A percentile compares a stretch with the other conserved stretches of the same genome.
Evolutionary conservation across 2,113 vertebrate genomes (phyloP).

Genomic region (Solenodon paradoxus): DNA sequence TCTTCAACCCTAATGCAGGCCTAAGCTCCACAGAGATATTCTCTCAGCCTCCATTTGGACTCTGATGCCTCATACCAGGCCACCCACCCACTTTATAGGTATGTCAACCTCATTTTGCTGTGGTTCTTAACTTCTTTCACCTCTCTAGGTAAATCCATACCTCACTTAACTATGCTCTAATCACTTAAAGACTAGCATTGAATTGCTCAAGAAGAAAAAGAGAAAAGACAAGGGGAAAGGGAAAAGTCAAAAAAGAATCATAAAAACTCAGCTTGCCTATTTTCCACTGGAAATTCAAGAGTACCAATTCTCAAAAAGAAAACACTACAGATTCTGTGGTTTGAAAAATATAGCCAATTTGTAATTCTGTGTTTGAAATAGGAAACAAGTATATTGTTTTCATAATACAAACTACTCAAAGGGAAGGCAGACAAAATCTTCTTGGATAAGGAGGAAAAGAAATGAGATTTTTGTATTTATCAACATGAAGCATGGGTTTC

Average conservation of each 20-base stretch:
- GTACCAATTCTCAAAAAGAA: neutral
- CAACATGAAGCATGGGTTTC: neutral
- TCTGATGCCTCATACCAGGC: neutral
- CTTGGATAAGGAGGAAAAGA: neutral
- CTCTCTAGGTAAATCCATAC: neutral
- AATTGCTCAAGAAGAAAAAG: neutral
- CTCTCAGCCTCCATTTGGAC: neutral
- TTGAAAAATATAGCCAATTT: neutral
- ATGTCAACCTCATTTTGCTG: neutral
- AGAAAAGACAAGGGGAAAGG: neutral
- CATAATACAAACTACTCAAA: slow-evolving; percentile 26
- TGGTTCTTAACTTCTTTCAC: neutral
- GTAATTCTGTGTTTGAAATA: slow-evolving; percentile 46
- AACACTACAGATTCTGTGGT: slow-evolving; percentile 20
- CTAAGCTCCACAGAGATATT: neutral
- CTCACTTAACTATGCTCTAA: neutral
- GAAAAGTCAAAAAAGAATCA: neutral
- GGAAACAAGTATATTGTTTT: slow-evolving; percentile 50
- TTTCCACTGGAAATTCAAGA: neutral
- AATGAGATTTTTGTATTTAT: neutral
- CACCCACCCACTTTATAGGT: fast-evolving
- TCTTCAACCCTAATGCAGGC: neutral
- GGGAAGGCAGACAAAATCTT: neutral
- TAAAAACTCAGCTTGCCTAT: neutral
- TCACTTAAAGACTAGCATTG: neutral